These are phyloP conservation scores for Tachycineta bicolor DNA, from an alignment of 2,113 vertebrate genomes.

Conservation along the genomic window DNA sequence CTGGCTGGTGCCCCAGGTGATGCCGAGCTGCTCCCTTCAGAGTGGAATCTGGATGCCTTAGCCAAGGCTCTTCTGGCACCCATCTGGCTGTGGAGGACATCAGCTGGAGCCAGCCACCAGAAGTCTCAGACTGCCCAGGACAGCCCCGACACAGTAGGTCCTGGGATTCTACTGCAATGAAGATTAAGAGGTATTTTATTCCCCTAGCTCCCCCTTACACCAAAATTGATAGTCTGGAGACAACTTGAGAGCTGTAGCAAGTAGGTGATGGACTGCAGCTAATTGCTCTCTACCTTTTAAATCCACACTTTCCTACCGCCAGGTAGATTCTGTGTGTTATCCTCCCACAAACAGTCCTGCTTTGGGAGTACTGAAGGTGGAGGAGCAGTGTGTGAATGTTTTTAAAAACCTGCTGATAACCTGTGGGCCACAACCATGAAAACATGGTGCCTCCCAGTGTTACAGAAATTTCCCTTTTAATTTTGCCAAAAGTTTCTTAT, in stretches of 20 bases:
- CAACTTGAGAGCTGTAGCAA: background rate
- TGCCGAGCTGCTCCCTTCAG: background rate
- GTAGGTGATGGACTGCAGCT: fast-evolving
- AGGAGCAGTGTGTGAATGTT: background rate
- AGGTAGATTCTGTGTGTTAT: background rate
- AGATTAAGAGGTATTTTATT: background rate
- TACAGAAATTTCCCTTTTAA: background rate
- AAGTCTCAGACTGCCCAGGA: background rate
- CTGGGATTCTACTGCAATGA: background rate
- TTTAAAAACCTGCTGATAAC: background rate
- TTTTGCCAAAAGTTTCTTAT: background rate
- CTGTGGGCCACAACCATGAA: background rate
- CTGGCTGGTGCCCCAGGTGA: background rate
- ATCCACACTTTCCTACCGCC: background rate
- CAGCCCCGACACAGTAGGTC: background rate
- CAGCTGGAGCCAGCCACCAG: background rate
- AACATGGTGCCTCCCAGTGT: background rate
- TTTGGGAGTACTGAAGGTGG: background rate
- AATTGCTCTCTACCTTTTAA: background rate
- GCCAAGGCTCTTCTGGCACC: background rate
- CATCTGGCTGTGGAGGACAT: background rate
- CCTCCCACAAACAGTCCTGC: background rate
- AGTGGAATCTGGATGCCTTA: background rate
- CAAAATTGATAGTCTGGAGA: background rate
- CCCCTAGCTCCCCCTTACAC: background rate